Conservation (phyloP, 2,113 vertebrate species). For the Aegotheles bennettii region DNA sequence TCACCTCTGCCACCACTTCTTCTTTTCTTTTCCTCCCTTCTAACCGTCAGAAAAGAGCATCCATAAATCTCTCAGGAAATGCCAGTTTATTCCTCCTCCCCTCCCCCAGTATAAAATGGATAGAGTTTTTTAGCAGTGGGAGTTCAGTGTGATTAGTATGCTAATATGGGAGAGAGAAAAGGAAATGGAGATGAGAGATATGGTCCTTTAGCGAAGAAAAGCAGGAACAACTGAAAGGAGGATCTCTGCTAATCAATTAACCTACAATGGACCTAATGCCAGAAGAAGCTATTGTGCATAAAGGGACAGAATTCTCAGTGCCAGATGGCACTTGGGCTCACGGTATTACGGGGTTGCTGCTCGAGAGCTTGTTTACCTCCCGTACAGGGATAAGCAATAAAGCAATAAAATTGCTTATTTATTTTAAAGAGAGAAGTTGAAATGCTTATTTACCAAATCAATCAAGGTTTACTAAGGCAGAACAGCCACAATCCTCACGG, state of each 20-base stretch:
- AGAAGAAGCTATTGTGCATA: conserved; percentile 47
- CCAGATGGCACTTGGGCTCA: conserved; percentile 63
- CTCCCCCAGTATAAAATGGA: conserved; percentile 11
- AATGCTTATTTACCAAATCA: conserved; percentile 73
- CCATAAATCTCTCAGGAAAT: conserved; percentile 32
- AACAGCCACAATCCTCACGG: conserved; percentile 47
- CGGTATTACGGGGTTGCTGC: conserved; percentile 21
- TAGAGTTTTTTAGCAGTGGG: conserved; percentile 50
- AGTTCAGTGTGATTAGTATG: conserved; percentile 54
- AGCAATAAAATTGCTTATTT: conserved; percentile 71
- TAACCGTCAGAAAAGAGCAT: conserved; percentile 13
- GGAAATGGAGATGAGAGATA: conserved; percentile 45
- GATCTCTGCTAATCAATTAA: conserved; percentile 62
- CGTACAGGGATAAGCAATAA: conserved; percentile 65
- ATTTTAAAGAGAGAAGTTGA: conserved; percentile 71
- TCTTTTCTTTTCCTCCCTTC: neutral
- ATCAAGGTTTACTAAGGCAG: conserved; percentile 70
- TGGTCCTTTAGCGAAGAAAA: conserved; percentile 40
- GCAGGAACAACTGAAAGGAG: conserved; percentile 44
- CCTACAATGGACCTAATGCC: conserved; percentile 38
- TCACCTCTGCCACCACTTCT: neutral
- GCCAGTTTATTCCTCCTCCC: conserved; percentile 10
- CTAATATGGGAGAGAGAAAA: conserved; percentile 42
- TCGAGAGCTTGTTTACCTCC: conserved; percentile 57
- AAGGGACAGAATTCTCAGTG: conserved; percentile 65